These are phyloP conservation scores for Salvelinus namaycush DNA, from an alignment of 2,113 vertebrate genomes.

Conservation along the genomic window DNA sequence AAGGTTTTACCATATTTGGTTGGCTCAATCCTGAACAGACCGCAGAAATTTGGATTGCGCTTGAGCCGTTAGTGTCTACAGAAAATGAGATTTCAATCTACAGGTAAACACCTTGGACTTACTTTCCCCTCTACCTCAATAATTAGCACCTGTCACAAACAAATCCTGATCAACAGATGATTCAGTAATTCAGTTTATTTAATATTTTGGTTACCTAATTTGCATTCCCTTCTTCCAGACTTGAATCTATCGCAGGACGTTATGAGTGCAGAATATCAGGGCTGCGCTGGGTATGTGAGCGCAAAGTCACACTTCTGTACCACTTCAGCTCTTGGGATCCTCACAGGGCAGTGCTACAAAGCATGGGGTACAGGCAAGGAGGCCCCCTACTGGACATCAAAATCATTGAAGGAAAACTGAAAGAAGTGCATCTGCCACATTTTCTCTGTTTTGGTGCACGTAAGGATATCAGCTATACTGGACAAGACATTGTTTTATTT, in stretches of 20 bases:
- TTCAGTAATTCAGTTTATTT: background rate
- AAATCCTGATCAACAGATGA: too few relatives aligned
- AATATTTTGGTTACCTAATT: background rate
- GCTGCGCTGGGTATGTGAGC: slow-evolving; percentile 4
- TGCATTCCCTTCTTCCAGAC: background rate
- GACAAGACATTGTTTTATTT: too few relatives aligned
- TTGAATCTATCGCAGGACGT: background rate
- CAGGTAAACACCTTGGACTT: slow-evolving; percentile 10
- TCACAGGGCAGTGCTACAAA: background rate
- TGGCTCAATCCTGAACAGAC: background rate
- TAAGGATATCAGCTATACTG: background rate
- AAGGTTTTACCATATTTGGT: background rate
- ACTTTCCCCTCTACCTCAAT: background rate
- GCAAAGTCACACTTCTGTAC: slow-evolving; percentile 2
- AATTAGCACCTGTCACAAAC: too few relatives aligned
- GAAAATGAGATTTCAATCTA: background rate
- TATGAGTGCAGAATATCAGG: slow-evolving; percentile 24
- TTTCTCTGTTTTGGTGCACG: slow-evolving; percentile 25
- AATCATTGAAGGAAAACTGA: slow-evolving; percentile 6
- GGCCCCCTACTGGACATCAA: slow-evolving; percentile 19
- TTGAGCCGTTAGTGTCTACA: background rate
- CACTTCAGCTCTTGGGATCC: slow-evolving; percentile 13
- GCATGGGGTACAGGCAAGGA: background rate
- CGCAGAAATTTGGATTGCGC: background rate
- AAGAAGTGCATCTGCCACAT: slow-evolving; percentile 22